Evolutionary conservation across 1,140 invertebrate genomes (phyloP).

Genomic region (Drosophila ogumai): DNA sequence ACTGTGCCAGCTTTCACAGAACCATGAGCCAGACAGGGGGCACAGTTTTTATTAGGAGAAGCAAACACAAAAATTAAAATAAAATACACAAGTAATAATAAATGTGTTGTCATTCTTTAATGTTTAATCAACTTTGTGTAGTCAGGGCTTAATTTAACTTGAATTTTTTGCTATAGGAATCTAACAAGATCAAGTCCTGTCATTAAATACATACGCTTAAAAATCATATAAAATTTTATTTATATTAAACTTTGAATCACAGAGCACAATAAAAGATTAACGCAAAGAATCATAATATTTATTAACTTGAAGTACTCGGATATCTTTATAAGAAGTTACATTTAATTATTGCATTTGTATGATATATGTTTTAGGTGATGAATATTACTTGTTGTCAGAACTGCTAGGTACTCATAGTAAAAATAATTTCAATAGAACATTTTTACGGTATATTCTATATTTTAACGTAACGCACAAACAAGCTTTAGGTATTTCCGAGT

Average conservation of each 20-base stretch:
- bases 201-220: background rate
- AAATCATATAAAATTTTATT: no score
- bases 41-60: constrained; percentile 3
- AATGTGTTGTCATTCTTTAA: background rate
- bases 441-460: no score
- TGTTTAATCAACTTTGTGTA: background rate
- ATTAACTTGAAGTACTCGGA: background rate
- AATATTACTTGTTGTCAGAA: background rate
- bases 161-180: background rate
- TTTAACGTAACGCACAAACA: background rate
- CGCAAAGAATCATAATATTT: background rate
- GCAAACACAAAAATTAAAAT: background rate
- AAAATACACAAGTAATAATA: constrained; percentile 1
- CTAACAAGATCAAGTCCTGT: no score
- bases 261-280: no score
- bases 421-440: background rate
- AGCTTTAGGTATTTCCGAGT: background rate
- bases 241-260: no score
- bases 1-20: constrained; percentile 26
- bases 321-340: background rate
- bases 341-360: background rate
- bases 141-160: background rate
- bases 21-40: constrained; percentile 2
- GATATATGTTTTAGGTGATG: no score
- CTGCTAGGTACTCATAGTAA: background rate